Base-by-base conservation (phyloP, 2,113 vertebrate species). In the Chaetorhynchus papuensis region DNA sequence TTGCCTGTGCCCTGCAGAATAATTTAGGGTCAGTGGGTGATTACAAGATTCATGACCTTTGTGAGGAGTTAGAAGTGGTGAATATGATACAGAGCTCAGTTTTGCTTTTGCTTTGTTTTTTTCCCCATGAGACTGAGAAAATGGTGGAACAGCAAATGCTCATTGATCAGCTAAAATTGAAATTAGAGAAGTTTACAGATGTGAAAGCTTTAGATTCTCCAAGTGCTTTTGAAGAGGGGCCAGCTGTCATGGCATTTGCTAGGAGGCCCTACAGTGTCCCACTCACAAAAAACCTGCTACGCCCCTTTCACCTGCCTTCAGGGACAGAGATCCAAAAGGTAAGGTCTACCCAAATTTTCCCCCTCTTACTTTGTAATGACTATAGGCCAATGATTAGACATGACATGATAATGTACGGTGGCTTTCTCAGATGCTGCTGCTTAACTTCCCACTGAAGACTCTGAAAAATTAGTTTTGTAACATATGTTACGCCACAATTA, bases 141-240 rank as follows among this genome's bases (percentile, higher is more conserved):
- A 97, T 99, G 96, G 98, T 99, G 96, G 98, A 99, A 89, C 98
- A 99, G 88, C 98, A 99, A 93, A 97, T 99, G 85, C 82, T 98
- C 85, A 98, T 99, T 88, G 97, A 98, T 87, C 98, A 97, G 44
- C 98, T 99, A 87, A 98, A 97, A 83, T 75, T 97, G 72, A 96
- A 98, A 93, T 79, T 98, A 78, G 72, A 96, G 85, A 97, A 97
- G 44, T 78, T 95, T 90, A 82, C 81, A 53, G 57, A 91, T 56
- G 94, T 94, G 63, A 93, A 97, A 94, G 49, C 66, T 14, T 94
- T 52, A 28, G 93, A 92, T 83, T 72, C 78, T 28, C 93, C 90
- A 35, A 91, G 80, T 75, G 64, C 66, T 78, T 96, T 71, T 93
- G 90, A 88, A 77, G 96, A 98, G 71, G 90, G 84, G 7, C 83